Percentiles rank a stretch among this genome's conserved stretches.
phyloP scores from a whole-genome alignment of 2,888 invertebrate genomes.

The Pyrgus malvae region DNA sequence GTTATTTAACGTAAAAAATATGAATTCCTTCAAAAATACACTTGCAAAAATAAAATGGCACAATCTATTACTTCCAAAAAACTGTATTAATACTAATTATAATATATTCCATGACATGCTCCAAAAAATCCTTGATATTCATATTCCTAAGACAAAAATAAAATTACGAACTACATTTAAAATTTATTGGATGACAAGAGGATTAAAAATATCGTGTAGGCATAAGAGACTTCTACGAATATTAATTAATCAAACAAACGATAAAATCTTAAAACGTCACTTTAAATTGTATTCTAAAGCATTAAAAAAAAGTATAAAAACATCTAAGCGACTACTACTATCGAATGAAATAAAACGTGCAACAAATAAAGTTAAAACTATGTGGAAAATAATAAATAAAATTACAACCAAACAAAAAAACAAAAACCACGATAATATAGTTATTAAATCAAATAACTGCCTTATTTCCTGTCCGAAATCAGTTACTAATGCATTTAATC shows the following conservation, averaged over 20 bases:
- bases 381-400: slow-evolving; percentile 10
- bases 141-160: not conserved
- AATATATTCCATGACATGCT: not conserved
- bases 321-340: not conserved
- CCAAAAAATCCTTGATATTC: not conserved
- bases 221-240: not conserved
- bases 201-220: not conserved
- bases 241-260: not conserved
- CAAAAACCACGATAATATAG: not conserved
- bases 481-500: not conserved
- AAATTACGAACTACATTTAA: not conserved
- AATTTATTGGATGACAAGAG: not conserved
- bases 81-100: not conserved
- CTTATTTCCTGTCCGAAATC: not conserved
- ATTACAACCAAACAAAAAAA: not conserved
- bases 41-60: not conserved
- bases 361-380: not conserved
- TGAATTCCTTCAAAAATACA: not conserved
- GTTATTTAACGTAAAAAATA: slow-evolving; percentile 1
- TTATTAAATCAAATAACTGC: not conserved
- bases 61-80: not conserved
- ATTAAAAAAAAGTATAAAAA: slow-evolving; percentile 1
- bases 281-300: slow-evolving; percentile 50
- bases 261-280: not conserved
- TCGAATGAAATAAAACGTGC: not conserved